Evolutionary conservation across 2,113 vertebrate species (phyloP).

Genomic region (Sylvia atricapilla): DNA sequence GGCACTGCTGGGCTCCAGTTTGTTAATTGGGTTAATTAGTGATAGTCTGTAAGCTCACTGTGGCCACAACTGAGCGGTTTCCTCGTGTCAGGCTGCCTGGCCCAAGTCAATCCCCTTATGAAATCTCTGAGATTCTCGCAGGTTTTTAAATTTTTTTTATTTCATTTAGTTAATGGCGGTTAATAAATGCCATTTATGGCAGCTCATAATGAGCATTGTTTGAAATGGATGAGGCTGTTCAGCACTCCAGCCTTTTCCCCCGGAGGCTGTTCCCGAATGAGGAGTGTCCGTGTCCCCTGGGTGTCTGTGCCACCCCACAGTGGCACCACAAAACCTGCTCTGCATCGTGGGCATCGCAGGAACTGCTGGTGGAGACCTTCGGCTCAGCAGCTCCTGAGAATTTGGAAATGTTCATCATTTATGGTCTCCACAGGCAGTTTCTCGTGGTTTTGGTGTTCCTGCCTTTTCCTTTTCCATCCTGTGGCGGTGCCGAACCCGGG

Average conservation of each 20-base stretch:
- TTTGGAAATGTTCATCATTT: not conserved
- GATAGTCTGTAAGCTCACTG: not conserved
- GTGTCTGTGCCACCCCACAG: not conserved
- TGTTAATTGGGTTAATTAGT: slow-evolving; percentile 43
- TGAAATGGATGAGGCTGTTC: not conserved
- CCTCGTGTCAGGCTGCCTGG: not conserved
- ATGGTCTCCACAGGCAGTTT: not conserved
- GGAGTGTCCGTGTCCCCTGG: not conserved
- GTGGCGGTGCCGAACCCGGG: not conserved
- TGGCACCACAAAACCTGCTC: not conserved
- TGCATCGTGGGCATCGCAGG: accelerated
- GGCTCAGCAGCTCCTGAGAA: not conserved
- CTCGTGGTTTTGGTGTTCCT: not conserved
- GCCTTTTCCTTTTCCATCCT: not conserved
- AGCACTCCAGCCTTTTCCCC: not conserved
- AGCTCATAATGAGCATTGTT: not conserved
- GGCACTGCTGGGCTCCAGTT: not conserved
- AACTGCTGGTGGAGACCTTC: not conserved
- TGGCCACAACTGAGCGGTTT: not conserved
- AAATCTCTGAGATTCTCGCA: not conserved
- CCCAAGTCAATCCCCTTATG: not conserved
- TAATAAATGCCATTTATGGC: too few species aligned
- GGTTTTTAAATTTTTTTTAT: not conserved
- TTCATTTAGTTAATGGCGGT: too few species aligned
- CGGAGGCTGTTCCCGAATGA: not conserved